phyloP scores from a whole-genome alignment of 1,140 invertebrate species.

The Bombus affinis region DNA sequence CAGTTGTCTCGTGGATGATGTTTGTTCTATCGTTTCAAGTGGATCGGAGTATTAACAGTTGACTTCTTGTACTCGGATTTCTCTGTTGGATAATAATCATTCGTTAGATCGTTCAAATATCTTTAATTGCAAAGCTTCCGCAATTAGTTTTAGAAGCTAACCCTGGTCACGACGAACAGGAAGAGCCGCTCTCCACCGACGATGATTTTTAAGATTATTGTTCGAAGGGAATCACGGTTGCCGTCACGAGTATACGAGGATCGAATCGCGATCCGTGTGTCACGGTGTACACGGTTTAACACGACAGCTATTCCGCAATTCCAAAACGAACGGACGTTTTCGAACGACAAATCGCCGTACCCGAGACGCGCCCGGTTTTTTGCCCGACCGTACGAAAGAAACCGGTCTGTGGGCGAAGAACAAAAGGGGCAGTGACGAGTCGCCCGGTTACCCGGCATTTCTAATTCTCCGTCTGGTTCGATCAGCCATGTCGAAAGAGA shows the following conservation, averaged over 20 bases:
- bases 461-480: constrained; percentile 49
- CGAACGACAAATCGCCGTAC: constrained; percentile 24
- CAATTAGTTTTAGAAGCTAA: too few relatives aligned
- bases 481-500: constrained; percentile 54
- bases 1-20: neutral
- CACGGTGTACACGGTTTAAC: neutral
- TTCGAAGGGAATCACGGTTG: neutral
- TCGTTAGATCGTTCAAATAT: too few relatives aligned
- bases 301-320: neutral
- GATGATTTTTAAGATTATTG: too few relatives aligned
- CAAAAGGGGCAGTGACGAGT: constrained; percentile 43
- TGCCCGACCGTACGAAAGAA: constrained; percentile 3
- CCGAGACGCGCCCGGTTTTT: constrained; percentile 10
- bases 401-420: constrained; percentile 47
- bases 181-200: too few relatives aligned
- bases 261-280: neutral
- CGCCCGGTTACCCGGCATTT: constrained; percentile 40
- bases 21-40: neutral
- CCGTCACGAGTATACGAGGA: neutral
- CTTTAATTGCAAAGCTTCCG: too few relatives aligned
- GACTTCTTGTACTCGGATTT: too few relatives aligned
- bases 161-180: too few relatives aligned
- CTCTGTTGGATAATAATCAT: too few relatives aligned
- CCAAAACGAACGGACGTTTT: neutral
- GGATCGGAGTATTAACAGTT: too few relatives aligned